phyloP scores from a whole-genome alignment of 2,888 invertebrate species.

The Alviniconcha strummeri region DNA sequence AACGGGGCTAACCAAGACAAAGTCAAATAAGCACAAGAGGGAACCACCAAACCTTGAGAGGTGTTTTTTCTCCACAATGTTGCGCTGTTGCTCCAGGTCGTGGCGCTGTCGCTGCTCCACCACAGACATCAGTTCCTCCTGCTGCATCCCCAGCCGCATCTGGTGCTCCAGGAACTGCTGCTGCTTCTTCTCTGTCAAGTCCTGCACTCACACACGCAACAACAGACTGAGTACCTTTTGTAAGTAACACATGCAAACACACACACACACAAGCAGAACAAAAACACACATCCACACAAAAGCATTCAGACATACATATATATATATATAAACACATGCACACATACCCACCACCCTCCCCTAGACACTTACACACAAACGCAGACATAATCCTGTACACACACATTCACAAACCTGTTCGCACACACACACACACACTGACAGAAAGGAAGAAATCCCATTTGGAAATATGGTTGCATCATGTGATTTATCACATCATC shows the following conservation, averaged over 20 bases:
- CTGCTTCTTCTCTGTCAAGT: conserved; percentile 15
- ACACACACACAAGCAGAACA: neutral
- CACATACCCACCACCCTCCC: no score
- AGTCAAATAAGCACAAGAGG: no score
- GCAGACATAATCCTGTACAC: no score
- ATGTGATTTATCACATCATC: no score
- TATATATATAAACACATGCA: neutral
- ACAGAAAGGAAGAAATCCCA: no score
- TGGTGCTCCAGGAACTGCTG: conserved; percentile 22
- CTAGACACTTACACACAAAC: no score
- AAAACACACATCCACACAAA: no score
- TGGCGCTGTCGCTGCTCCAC: conserved; percentile 10
- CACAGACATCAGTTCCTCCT: neutral
- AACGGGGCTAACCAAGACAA: no score
- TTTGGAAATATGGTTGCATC: no score
- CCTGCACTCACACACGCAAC: conserved; percentile 7
- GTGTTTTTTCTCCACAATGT: neutral
- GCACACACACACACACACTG: no score
- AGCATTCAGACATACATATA: neutral
- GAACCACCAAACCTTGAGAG: neutral
- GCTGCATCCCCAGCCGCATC: conserved; percentile 13
- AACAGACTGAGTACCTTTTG: neutral
- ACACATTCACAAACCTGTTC: no score
- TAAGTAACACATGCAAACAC: no score
- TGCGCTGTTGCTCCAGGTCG: neutral